Conservation (phyloP, 1,140 invertebrate species). For the Anastatus disparis region DNA sequence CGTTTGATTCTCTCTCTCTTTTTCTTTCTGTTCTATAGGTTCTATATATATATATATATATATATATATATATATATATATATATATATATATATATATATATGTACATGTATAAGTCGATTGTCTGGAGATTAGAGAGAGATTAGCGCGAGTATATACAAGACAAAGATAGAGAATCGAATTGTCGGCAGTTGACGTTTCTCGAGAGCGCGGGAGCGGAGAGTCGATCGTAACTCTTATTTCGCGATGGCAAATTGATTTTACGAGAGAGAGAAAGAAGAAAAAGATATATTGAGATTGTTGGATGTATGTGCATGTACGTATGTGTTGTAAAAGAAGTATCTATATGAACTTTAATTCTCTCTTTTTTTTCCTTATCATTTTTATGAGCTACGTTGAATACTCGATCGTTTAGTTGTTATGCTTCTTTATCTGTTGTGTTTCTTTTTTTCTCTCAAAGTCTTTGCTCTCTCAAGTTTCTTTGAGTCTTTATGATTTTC, state of each 20-base stretch:
- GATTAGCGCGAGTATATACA: slow-evolving; percentile 16
- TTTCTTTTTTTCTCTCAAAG: too few relatives aligned
- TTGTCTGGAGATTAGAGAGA: slow-evolving; percentile 34
- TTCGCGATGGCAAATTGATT: slow-evolving; percentile 32
- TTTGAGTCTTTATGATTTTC: slow-evolving; percentile 9
- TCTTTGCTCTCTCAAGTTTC: neutral
- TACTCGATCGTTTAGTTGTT: neutral
- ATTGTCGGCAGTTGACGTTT: slow-evolving; percentile 40
- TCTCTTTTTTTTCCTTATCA: slow-evolving; percentile 32
- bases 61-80: too few relatives aligned
- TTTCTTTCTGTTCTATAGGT: too few relatives aligned
- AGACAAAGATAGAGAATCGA: neutral
- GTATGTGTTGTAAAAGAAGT: neutral
- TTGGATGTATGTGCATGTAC: neutral
- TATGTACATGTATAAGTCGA: too few relatives aligned
- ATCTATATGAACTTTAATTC: too few relatives aligned
- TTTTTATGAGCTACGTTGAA: neutral
- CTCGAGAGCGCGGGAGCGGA: slow-evolving; percentile 20
- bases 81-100: too few relatives aligned
- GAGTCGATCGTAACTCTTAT: slow-evolving; percentile 19
- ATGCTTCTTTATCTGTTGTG: too few relatives aligned
- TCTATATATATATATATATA: too few relatives aligned
- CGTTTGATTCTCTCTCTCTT: too few relatives aligned
- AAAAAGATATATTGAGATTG: neutral
- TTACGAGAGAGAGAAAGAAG: neutral